A percentile compares a stretch with the other conserved stretches of the same genome.
Conservation (phyloP, 2,888 invertebrate species). For the Tanytarsus gracilentus region DNA sequence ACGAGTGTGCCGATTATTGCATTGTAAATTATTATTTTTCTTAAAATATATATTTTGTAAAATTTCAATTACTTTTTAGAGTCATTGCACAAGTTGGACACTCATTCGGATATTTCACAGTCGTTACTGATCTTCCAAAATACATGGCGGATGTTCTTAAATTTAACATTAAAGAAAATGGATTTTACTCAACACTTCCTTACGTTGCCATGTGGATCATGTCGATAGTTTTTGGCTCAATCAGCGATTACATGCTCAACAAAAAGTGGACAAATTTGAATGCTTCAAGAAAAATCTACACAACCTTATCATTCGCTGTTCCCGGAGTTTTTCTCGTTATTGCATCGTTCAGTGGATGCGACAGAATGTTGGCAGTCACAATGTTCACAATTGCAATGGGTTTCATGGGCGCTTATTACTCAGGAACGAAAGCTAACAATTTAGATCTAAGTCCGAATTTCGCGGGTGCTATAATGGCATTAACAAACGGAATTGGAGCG, state of each 20-base stretch:
- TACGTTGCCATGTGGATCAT: conserved; percentile 47
- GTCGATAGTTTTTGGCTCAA: conserved; percentile 47
- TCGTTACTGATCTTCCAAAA: conserved; percentile 48
- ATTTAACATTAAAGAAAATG: conserved; percentile 46
- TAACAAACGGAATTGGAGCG: conserved; percentile 52
- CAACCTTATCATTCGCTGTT: conserved; percentile 42
- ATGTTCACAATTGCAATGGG: conserved; percentile 52
- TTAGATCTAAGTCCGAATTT: conserved; percentile 56
- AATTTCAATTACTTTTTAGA: not conserved
- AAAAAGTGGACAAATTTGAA: conserved; percentile 46
- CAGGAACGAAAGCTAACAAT: conserved; percentile 57
- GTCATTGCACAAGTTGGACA: conserved; percentile 49
- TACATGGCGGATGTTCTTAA: conserved; percentile 47
- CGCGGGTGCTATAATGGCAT: conserved; percentile 54
- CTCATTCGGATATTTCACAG: conserved; percentile 49
- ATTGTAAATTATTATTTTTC: conserved; percentile 40
- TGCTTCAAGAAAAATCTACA: conserved; percentile 52
- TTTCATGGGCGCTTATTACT: conserved; percentile 52
- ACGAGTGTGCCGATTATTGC: conserved; percentile 58
- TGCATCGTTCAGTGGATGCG: conserved; percentile 52
- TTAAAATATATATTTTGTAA: not conserved
- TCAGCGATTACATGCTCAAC: conserved; percentile 54
- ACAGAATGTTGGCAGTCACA: conserved; percentile 47
- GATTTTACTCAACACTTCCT: conserved; percentile 46
- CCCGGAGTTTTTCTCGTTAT: conserved; percentile 51